These are phyloP conservation scores for Ecdyonurus torrentis DNA, from an alignment of 2,888 invertebrate species.

Conservation along the genomic window DNA sequence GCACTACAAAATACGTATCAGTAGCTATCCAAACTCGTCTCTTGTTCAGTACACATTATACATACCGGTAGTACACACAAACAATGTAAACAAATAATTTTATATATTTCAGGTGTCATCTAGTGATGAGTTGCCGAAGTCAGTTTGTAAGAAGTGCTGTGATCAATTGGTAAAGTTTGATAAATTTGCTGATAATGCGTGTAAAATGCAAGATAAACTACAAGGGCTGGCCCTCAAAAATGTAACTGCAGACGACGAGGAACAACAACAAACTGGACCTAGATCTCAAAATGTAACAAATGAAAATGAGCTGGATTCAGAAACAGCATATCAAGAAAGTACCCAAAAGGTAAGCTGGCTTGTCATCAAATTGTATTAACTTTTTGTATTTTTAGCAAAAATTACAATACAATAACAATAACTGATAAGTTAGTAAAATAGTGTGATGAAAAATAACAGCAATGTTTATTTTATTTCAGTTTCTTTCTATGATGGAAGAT, in stretches of 20 bases:
- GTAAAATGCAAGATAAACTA: conserved; percentile 42
- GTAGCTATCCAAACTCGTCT: no score
- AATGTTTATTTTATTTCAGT: no score
- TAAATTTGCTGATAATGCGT: conserved; percentile 46
- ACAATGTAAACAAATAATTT: background rate
- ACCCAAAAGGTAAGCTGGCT: background rate
- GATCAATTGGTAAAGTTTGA: conserved; percentile 45
- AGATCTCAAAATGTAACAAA: no score
- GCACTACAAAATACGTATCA: no score
- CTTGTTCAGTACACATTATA: no score
- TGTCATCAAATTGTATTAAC: no score
- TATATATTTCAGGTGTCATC: conserved; percentile 35
- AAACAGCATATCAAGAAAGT: background rate
- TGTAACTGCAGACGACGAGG: background rate
- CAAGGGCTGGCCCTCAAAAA: conserved; percentile 18
- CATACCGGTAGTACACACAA: background rate
- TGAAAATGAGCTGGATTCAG: background rate
- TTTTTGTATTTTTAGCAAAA: no score
- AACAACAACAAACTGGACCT: background rate
- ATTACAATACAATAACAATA: background rate
- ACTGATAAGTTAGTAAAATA: no score
- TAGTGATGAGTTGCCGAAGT: conserved; percentile 49
- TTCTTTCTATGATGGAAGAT: background rate
- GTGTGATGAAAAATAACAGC: no score
- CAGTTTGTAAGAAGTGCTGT: conserved; percentile 45